phyloP scores from a whole-genome alignment of 2,113 vertebrate species.

The Uria aalge region DNA sequence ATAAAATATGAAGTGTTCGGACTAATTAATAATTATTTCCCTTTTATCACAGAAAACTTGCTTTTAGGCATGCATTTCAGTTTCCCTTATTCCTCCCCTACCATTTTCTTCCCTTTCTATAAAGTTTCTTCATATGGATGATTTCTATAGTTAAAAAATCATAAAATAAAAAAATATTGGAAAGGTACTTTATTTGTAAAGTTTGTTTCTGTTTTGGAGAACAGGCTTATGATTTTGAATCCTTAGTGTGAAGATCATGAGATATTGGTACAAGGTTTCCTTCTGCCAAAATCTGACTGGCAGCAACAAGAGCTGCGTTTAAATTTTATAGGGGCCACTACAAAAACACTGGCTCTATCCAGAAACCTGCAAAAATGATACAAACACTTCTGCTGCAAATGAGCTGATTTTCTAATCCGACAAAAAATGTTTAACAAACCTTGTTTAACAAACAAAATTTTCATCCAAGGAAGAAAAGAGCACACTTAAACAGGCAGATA shows the following conservation, averaged over 20 bases:
- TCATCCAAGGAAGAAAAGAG: neutral
- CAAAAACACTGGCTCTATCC: neutral
- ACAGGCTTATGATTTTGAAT: neutral
- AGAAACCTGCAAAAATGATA: neutral
- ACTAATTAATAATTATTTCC: neutral
- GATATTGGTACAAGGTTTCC: neutral
- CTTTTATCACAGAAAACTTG: neutral
- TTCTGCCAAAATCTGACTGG: neutral
- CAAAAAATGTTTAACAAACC: neutral
- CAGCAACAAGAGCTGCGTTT: neutral
- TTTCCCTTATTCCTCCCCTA: neutral
- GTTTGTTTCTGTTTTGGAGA: neutral
- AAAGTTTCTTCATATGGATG: neutral
- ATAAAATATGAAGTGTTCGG: neutral
- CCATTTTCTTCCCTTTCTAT: neutral
- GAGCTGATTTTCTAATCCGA: neutral
- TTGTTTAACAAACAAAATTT: neutral
- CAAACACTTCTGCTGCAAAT: neutral
- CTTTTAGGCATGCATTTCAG: slow-evolving; percentile 25
- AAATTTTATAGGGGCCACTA: neutral
- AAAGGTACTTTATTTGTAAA: neutral
- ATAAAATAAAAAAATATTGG: neutral
- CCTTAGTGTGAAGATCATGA: neutral
- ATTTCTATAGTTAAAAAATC: neutral
- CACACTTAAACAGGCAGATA: neutral